phyloP scores from a whole-genome alignment of 2,797 vertebrate genomes.

The Notolabrus celidotus region DNA sequence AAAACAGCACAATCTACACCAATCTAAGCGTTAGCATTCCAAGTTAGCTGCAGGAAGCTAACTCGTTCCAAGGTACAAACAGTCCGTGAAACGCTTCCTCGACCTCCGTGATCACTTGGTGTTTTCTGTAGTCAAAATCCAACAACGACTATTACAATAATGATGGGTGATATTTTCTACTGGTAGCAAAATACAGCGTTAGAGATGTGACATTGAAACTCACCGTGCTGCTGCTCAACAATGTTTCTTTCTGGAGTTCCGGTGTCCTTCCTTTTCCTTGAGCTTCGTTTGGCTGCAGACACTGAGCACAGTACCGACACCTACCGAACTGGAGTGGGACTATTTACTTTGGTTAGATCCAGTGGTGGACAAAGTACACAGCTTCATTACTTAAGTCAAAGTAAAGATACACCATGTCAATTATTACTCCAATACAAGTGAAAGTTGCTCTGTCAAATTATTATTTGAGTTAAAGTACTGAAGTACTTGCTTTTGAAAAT shows the following conservation, averaged over 20 bases:
- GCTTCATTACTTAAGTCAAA: too few relatives aligned
- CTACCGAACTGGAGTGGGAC: conserved; percentile 41
- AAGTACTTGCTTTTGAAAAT: too few relatives aligned
- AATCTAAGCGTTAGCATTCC: conserved; percentile 26
- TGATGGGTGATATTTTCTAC: accelerated
- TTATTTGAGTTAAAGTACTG: too few relatives aligned
- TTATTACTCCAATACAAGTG: too few relatives aligned
- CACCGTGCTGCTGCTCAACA: conserved; percentile 44
- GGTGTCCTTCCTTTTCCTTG: conserved; percentile 9
- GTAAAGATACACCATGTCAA: too few relatives aligned
- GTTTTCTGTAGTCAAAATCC: background rate
- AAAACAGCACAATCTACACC: background rate
- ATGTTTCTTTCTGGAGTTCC: background rate
- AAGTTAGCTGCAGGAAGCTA: conserved; percentile 18
- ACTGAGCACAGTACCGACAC: conserved; percentile 2
- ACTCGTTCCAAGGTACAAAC: conserved; percentile 33
- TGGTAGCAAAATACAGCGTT: accelerated
- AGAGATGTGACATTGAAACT: conserved; percentile 67
- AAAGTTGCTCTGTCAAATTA: too few relatives aligned
- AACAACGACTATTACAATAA: accelerated
- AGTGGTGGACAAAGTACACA: too few relatives aligned
- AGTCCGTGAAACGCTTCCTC: conserved; percentile 15
- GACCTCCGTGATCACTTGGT: accelerated
- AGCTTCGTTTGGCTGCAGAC: too few relatives aligned
- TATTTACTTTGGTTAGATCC: too few relatives aligned